phyloP scores from a whole-genome alignment of 2,797 vertebrate genomes.

The Leptoclinus maculatus region DNA sequence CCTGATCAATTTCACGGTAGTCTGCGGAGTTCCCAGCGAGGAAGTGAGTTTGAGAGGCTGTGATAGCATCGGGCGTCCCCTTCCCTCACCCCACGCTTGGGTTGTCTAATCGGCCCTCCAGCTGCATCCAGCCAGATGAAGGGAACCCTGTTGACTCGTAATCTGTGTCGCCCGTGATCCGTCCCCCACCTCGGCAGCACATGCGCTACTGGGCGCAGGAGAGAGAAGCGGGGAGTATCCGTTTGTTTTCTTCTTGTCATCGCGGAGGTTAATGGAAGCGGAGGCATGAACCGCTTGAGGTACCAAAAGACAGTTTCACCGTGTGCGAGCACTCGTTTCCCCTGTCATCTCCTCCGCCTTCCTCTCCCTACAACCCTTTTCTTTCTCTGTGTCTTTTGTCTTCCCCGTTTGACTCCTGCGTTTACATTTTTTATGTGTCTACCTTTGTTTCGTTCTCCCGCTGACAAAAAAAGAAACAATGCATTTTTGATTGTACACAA shows the following conservation, averaged over 20 bases:
- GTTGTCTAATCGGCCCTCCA: slow-evolving; percentile 76
- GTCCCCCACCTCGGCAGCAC: slow-evolving; percentile 67
- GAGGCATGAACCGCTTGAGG: slow-evolving; percentile 71
- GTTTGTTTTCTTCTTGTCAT: slow-evolving; percentile 77
- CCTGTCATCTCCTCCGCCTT: slow-evolving; percentile 52
- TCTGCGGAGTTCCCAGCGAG: slow-evolving; percentile 67
- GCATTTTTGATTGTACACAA: slow-evolving; percentile 26
- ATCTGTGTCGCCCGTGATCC: slow-evolving; percentile 76
- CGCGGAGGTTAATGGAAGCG: slow-evolving; percentile 75
- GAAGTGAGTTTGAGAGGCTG: slow-evolving; percentile 69
- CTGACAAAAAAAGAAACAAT: slow-evolving; percentile 31
- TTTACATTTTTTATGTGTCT: slow-evolving; percentile 35
- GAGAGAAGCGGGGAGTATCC: slow-evolving; percentile 42
- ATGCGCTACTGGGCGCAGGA: slow-evolving; percentile 47
- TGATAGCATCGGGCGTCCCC: slow-evolving; percentile 66
- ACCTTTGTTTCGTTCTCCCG: slow-evolving; percentile 20
- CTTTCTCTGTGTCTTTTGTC: slow-evolving; percentile 29
- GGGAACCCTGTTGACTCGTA: slow-evolving; percentile 77
- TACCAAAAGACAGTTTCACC: slow-evolving; percentile 70
- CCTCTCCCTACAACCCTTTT: slow-evolving; percentile 11
- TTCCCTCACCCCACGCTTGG: slow-evolving; percentile 63
- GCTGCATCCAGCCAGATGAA: slow-evolving; percentile 76
- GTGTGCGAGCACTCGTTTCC: slow-evolving; percentile 52
- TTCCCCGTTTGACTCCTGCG: slow-evolving; percentile 30
- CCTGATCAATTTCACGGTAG: slow-evolving; percentile 75